Conservation (phyloP, 2,888 invertebrate genomes). For the Linyphia triangularis region DNA sequence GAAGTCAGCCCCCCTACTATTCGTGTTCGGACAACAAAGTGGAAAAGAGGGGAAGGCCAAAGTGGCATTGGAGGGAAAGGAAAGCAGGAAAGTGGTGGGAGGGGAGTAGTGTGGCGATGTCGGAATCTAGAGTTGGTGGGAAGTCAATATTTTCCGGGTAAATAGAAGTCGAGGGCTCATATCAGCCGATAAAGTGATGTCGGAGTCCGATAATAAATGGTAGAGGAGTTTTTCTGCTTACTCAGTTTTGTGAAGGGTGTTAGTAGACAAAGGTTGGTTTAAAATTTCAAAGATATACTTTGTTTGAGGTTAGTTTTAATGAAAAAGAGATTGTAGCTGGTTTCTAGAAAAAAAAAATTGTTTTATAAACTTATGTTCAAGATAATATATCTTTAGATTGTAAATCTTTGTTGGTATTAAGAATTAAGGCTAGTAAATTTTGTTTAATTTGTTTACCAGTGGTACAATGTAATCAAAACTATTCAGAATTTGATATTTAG, state of each 20-base stretch:
- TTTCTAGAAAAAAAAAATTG: too few species aligned
- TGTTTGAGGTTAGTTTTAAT: too few species aligned
- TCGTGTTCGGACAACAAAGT: slow-evolving; percentile 59
- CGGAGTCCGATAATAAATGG: slow-evolving; percentile 41
- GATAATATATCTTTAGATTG: too few species aligned
- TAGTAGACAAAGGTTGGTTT: neutral
- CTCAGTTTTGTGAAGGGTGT: neutral
- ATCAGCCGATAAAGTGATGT: slow-evolving; percentile 55
- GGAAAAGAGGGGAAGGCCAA: neutral
- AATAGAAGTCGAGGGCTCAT: slow-evolving; percentile 60
- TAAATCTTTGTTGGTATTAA: too few species aligned
- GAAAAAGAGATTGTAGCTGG: too few species aligned
- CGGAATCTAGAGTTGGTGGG: slow-evolving; percentile 21
- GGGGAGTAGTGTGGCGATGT: neutral
- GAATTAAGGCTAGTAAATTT: too few species aligned
- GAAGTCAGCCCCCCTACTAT: neutral
- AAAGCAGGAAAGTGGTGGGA: neutral
- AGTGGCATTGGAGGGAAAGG: neutral
- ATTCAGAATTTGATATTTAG: too few species aligned
- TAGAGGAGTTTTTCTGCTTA: slow-evolving; percentile 2
- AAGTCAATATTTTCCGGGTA: slow-evolving; percentile 65
- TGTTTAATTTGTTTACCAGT: too few species aligned
- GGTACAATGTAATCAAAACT: too few species aligned
- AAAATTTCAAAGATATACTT: too few species aligned
- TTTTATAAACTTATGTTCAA: too few species aligned